Evolutionary conservation across 2,888 invertebrate species (phyloP), one percentile per base, ranked within the genome.

Genomic region (Gortyna flavago): DNA sequence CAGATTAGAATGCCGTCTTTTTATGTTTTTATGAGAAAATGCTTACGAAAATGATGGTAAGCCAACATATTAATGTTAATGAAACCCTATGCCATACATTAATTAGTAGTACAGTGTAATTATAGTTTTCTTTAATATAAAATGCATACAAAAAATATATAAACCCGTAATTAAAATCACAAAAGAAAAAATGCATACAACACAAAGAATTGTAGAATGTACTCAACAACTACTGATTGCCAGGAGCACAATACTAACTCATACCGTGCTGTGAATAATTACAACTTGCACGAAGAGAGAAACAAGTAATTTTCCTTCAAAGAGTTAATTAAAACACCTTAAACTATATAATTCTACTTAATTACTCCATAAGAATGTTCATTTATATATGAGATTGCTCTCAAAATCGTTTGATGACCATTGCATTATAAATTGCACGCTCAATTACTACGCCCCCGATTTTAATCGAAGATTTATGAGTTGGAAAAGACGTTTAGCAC

Each of bases 401-500:
- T 73, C 25, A 57, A 80, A 75, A 74, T 76, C 66, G 64, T 81
- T 78, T 84, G 81, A 80, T 79, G 83, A 73, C 71, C 75, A 74
- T 72, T 35, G 61, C 64, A 85, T 89, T 89, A 87, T 89, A 90
- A 90, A 89, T 90, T 83, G 84, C 79, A 87, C 84, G 89, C 88
- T 88, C 89, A 91, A 90, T 91, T 91, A 90, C 89, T 84, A 80
- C 77, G 70, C 67, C 83, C 80, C 75, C 77, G 86, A 87, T 88
- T 89, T 90, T 91, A 90, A 91, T 91, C 90, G 89, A 91, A 90
- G 89, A 93, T 93, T 93, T 92, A 93, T 92, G 91, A 90, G 84
- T 89, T 86, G 85, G 89, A 90, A 90, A 88, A 89, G 91, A 89
- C 92, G 89, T 92, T 92, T 90, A 91, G 85, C 93, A 91, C 91